Conservation (phyloP, 2,113 vertebrate species). For the Callospermophilus lateralis region DNA sequence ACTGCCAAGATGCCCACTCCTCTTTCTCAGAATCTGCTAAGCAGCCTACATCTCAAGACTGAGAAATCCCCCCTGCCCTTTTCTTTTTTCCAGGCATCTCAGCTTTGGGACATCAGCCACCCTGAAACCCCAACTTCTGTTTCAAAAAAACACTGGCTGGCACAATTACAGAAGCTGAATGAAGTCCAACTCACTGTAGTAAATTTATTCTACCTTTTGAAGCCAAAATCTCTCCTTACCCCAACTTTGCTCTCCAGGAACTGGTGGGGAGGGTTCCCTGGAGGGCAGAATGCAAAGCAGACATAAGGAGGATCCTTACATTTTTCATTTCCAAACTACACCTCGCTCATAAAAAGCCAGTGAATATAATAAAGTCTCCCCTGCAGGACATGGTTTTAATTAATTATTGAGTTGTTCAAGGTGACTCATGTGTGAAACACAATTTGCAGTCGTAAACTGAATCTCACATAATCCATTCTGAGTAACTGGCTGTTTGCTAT, state of each 20-base stretch:
- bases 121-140: neutral
- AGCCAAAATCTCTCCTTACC: neutral
- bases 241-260: neutral
- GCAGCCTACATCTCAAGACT: neutral
- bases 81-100: neutral
- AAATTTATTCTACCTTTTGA: neutral
- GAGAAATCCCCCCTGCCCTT: neutral
- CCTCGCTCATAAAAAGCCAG: conserved; percentile 63
- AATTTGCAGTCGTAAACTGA: conserved; percentile 67
- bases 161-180: neutral
- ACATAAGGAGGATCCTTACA: neutral
- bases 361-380: conserved; percentile 56
- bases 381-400: conserved; percentile 71
- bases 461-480: neutral
- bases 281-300: neutral
- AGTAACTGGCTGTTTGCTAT: neutral
- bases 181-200: neutral
- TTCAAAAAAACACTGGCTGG: neutral
- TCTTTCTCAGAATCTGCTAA: neutral
- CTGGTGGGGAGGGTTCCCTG: rapidly evolving
- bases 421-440: conserved; percentile 71
- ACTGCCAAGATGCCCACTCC: neutral
- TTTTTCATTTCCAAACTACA: conserved; percentile 66
- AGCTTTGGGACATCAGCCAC: neutral
- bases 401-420: conserved; percentile 76